Conservation (phyloP, 2,797 vertebrate species). For the Muscicapa comitata region DNA sequence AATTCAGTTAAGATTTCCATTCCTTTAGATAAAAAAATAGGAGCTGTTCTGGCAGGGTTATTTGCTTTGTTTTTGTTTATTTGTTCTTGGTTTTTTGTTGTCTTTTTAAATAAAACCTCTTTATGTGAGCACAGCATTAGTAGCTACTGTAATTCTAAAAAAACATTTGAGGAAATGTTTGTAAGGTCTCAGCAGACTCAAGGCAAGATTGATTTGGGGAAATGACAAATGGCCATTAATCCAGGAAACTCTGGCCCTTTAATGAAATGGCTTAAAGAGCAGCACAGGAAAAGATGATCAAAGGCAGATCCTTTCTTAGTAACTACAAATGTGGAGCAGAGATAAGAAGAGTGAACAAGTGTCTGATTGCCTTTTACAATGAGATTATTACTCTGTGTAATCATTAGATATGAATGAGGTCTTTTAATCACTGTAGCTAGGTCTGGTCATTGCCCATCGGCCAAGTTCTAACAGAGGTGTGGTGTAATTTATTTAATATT, state of each 20-base stretch:
- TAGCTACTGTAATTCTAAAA: neutral
- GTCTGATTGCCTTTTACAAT: constrained; percentile 45
- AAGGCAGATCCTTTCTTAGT: constrained; percentile 20
- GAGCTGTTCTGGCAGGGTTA: neutral
- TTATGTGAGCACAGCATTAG: neutral
- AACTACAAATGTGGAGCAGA: constrained; percentile 29
- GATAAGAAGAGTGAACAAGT: constrained; percentile 43
- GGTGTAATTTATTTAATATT: constrained; percentile 7
- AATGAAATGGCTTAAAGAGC: constrained; percentile 32
- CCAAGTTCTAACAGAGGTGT: neutral
- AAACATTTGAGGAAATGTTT: neutral
- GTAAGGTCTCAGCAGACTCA: neutral
- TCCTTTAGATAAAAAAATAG: neutral
- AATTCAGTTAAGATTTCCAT: neutral
- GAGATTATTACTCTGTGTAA: constrained; percentile 23
- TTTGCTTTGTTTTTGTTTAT: neutral
- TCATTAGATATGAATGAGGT: constrained; percentile 32
- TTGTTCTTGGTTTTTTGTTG: neutral
- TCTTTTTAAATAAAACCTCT: neutral
- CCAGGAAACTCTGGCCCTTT: neutral
- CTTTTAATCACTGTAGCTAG: constrained; percentile 34
- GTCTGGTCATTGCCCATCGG: neutral
- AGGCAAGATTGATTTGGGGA: neutral
- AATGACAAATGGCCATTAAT: constrained; percentile 36
- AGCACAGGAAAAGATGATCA: constrained; percentile 29